A percentile compares a stretch with the other conserved stretches of the same genome.
phyloP scores from a whole-genome alignment of 2,888 invertebrate species.

The Elegia similella region DNA sequence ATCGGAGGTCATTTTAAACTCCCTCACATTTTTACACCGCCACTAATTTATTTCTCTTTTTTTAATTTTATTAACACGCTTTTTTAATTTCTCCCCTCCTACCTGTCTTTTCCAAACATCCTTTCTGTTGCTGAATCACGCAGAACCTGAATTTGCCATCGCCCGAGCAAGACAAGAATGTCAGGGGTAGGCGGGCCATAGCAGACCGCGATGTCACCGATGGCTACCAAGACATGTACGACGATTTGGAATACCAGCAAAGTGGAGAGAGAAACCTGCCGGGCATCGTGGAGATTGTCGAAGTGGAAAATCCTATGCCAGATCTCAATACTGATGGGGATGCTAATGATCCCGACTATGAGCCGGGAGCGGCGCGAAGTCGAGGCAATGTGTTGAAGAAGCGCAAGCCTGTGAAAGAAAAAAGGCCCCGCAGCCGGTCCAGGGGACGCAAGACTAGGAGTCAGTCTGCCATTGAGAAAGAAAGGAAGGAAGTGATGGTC shows the following conservation, averaged over 20 bases:
- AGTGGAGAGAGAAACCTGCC: conserved; percentile 42
- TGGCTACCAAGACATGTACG: conserved; percentile 52
- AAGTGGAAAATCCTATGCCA: conserved; percentile 45
- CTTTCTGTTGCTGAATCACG: conserved; percentile 63
- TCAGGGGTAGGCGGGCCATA: conserved; percentile 46
- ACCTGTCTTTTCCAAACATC: conserved; percentile 64
- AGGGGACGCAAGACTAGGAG: conserved; percentile 69
- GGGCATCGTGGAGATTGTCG: conserved; percentile 65
- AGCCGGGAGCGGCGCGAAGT: conserved; percentile 62
- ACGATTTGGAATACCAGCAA: conserved; percentile 60
- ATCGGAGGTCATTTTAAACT: conserved; percentile 21
- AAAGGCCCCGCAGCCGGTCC: conserved; percentile 64
- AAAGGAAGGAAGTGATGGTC: conserved; percentile 48
- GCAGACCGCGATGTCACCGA: conserved; percentile 58
- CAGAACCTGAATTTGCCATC: conserved; percentile 77
- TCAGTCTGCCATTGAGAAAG: conserved; percentile 55
- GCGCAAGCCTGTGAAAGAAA: conserved; percentile 58
- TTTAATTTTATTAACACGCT: conserved; percentile 82
- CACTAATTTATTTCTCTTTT: conserved; percentile 63
- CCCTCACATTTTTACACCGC: conserved; percentile 35
- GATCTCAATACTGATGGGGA: conserved; percentile 47
- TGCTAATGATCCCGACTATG: conserved; percentile 58
- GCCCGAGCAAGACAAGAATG: conserved; percentile 50
- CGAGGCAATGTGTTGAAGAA: conserved; percentile 64
- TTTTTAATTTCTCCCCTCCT: conserved; percentile 76